Conservation (phyloP, 2,797 vertebrate genomes). For the Euphonia xanthogaster region DNA sequence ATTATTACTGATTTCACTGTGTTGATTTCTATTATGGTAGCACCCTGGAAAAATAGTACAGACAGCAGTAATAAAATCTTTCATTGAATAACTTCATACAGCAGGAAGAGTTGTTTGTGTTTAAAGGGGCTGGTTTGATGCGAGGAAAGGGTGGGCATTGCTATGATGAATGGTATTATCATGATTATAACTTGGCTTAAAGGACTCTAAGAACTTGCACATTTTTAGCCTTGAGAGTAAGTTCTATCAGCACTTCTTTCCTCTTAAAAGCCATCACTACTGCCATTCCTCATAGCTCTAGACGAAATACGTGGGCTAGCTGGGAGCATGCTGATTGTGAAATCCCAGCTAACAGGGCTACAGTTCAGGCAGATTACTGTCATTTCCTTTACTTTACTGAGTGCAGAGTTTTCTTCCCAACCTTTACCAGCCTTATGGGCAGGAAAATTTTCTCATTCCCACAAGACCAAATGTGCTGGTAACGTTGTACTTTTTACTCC, state of each 20-base stretch:
- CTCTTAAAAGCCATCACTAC: neutral
- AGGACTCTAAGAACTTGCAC: neutral
- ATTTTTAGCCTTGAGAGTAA: neutral
- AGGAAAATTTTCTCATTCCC: neutral
- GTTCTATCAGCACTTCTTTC: neutral
- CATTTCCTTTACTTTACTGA: conserved; percentile 18
- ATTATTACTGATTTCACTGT: conserved; percentile 39
- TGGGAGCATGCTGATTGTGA: neutral
- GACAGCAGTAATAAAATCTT: conserved; percentile 17
- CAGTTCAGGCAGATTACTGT: neutral
- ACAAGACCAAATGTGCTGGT: neutral
- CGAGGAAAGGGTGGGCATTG: neutral
- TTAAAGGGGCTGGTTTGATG: neutral
- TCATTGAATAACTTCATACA: neutral
- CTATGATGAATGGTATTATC: conserved; percentile 30
- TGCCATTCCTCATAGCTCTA: neutral
- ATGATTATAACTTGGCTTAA: conserved; percentile 15
- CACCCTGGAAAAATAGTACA: conserved; percentile 7
- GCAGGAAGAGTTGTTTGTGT: neutral
- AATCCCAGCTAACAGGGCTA: neutral
- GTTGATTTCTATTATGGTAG: conserved; percentile 46
- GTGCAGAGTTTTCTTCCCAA: neutral
- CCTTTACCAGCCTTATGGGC: neutral
- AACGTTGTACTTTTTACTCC: neutral
- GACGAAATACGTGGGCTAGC: neutral